Percentiles rank a stretch among this genome's conserved stretches.
phyloP scores from a whole-genome alignment of 2,797 vertebrate species.

The Sebastes elongatus region DNA sequence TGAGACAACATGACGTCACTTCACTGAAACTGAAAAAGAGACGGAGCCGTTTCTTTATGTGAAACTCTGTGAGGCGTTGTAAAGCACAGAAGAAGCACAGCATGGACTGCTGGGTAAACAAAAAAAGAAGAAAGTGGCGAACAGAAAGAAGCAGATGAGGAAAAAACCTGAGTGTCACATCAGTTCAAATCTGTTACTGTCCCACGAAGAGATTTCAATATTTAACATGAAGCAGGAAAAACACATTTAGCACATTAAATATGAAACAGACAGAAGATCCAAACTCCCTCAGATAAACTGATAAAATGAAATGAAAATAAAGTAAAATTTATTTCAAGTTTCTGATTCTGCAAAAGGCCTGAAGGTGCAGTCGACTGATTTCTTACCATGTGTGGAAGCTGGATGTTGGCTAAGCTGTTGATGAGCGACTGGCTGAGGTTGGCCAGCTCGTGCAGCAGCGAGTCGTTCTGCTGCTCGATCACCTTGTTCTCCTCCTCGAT shows the following conservation, averaged over 20 bases:
- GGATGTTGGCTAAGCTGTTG: slow-evolving; percentile 98
- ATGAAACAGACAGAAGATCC: neutral
- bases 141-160: slow-evolving; percentile 81
- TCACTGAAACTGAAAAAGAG: slow-evolving; percentile 61
- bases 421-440: slow-evolving; percentile 99
- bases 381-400: slow-evolving; percentile 98
- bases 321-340: neutral
- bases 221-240: neutral
- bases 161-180: slow-evolving; percentile 40
- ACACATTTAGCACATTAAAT: neutral
- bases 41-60: slow-evolving; percentile 19
- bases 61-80: slow-evolving; percentile 63
- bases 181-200: neutral
- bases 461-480: slow-evolving; percentile 98
- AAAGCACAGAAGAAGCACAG: slow-evolving; percentile 77
- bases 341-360: neutral
- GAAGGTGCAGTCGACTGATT: too few relatives aligned
- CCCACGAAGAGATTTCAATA: neutral
- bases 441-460: slow-evolving; percentile 96
- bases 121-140: slow-evolving; percentile 63
- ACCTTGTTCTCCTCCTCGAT: slow-evolving; percentile 99
- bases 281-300: neutral
- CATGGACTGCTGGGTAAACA: slow-evolving; percentile 67
- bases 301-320: neutral
- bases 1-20: slow-evolving; percentile 51